A percentile compares a stretch with the other conserved stretches of the same genome.
phyloP scores from a whole-genome alignment of 2,888 invertebrate genomes.

The Drosophila basisetae region DNA sequence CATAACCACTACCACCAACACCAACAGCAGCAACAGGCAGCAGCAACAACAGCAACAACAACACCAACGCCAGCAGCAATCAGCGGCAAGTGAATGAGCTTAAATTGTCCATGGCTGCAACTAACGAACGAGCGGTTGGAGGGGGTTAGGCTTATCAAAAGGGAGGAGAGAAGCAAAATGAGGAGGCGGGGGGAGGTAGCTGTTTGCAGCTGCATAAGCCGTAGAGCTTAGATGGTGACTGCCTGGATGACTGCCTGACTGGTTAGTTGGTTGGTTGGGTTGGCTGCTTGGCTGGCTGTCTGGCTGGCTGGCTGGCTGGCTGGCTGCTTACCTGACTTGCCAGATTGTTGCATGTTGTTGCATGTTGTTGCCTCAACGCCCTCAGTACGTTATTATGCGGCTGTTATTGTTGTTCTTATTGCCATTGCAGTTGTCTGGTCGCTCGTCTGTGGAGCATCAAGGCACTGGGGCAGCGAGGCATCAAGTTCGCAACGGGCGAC shows the following conservation, averaged over 20 bases:
- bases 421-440: slow-evolving; percentile 55
- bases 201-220: slow-evolving; percentile 48
- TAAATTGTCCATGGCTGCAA: slow-evolving; percentile 69
- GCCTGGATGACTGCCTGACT: slow-evolving; percentile 10
- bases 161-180: neutral
- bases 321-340: slow-evolving; percentile 31
- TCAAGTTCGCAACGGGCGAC: slow-evolving; percentile 78
- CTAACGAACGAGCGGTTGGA: neutral
- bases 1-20: slow-evolving; percentile 13
- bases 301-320: slow-evolving; percentile 24
- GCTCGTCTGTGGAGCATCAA: slow-evolving; percentile 83
- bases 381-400: slow-evolving; percentile 77
- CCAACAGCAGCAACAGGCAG: slow-evolving; percentile 39
- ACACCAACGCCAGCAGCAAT: slow-evolving; percentile 74
- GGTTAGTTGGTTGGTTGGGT: slow-evolving; percentile 25
- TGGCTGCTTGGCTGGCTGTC: slow-evolving; percentile 31
- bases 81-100: slow-evolving; percentile 79
- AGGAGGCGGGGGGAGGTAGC: neutral
- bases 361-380: slow-evolving; percentile 74
- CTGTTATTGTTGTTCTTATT: slow-evolving; percentile 48
- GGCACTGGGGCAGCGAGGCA: slow-evolving; percentile 84
- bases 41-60: slow-evolving; percentile 42
- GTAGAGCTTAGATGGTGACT: slow-evolving; percentile 56
- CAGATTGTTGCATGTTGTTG: slow-evolving; percentile 70
- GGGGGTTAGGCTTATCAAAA: slow-evolving; percentile 1